A percentile compares a stretch with the other conserved stretches of the same genome.
phyloP scores from a whole-genome alignment of 1,140 invertebrate genomes.

The Drosophila pseudoobscura region DNA sequence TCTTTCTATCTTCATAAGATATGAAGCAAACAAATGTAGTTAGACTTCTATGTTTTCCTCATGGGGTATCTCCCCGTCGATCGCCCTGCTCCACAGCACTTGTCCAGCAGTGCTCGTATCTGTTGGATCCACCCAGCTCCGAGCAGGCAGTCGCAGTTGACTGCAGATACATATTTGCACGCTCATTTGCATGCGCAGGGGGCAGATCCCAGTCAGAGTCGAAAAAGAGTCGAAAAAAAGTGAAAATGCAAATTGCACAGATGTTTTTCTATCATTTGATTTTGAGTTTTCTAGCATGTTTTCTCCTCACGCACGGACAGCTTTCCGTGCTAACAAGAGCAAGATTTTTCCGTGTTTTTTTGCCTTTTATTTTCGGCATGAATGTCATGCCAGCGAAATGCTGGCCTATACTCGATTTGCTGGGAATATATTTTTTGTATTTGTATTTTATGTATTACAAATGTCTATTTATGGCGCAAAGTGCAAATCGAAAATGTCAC shows the following conservation, averaged over 20 bases:
- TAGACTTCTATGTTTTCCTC: too few species aligned
- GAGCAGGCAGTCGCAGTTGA: constrained; percentile 7
- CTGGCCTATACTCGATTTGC: constrained; percentile 27
- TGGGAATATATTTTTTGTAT: constrained; percentile 19
- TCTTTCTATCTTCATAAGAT: too few species aligned
- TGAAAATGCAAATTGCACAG: constrained; percentile 66
- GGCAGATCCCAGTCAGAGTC: constrained; percentile 21
- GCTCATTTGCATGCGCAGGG: constrained; percentile 69
- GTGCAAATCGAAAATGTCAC: constrained; percentile 32
- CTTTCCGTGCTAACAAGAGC: constrained; percentile 30
- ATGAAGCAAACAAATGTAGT: too few species aligned
- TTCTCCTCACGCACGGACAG: constrained; percentile 55
- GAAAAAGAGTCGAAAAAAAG: constrained; percentile 34
- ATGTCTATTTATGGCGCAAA: constrained; percentile 45
- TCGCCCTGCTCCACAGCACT: neutral
- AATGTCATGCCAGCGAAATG: constrained; percentile 4
- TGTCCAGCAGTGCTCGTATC: constrained; percentile 19
- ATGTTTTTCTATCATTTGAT: constrained; percentile 60
- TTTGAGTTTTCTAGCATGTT: constrained; percentile 26
- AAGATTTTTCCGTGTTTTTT: constrained; percentile 13
- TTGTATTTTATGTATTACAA: constrained; percentile 15
- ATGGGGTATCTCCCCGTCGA: too few species aligned
- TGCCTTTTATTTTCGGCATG: constrained; percentile 6
- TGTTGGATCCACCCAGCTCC: constrained; percentile 24
- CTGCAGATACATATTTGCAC: constrained; percentile 51